Evolutionary conservation across 2,113 vertebrate genomes (phyloP), one percentile per base, ranked within the genome.

Genomic region (Corapipo altera): DNA sequence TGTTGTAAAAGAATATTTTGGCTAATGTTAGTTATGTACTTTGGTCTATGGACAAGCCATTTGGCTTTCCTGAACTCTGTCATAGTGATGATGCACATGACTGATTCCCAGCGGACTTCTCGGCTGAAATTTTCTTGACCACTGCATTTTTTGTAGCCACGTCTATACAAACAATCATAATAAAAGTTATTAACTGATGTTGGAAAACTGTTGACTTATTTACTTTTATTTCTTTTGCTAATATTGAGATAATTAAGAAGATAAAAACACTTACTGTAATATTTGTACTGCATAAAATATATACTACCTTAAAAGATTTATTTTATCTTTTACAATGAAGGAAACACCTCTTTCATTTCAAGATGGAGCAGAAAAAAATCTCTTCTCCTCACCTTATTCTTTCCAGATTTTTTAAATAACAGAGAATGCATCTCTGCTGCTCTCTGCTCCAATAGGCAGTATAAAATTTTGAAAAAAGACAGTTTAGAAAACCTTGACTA

Each of bases 171-270:
- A 77, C 23, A 94, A 71, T 70, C 88, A 77, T 55, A 93, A 84
- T 89, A 96, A 62, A 92, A 76, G 21, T 32, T 39, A 41, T 41
- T 41, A 41, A 65, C 6, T 93, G 84, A 89, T 76, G 72, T 86
- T 89, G 88, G 85, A 96, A 85, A 97, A 95, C 41, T 48, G n/a
- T 93, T 96, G 73, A 95, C 64, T 44, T 94, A 62, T 77, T 82
- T 91, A 73, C 65, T 94, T 95, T 79, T 61, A 57, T 51, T 94
- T 85, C 80, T 88, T 76, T 77, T 86, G 76, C 61, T 77, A 91
- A 79, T 83, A 80, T 62, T 96, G 77, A 75, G 33, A 93, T n/a
- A 91, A 94, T 73, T 90, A 78, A 97, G 89, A 96, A 95, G 81
- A 93, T 95, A 73, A 96, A 89, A 71, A 6, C 15, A 71, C 9